phyloP scores from a whole-genome alignment of 2,888 invertebrate genomes.

The Onchidella celtica region DNA sequence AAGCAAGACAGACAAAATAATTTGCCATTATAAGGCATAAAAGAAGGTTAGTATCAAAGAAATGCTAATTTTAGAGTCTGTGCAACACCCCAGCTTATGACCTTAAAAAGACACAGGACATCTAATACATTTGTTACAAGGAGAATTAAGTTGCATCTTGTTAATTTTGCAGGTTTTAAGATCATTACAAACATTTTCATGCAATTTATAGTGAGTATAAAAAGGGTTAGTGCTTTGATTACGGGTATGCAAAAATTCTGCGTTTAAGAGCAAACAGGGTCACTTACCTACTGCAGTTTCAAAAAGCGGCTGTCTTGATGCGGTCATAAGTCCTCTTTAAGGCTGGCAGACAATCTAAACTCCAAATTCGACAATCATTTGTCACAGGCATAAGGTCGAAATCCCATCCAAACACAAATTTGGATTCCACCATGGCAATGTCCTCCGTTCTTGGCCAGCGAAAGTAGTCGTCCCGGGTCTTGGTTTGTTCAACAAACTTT shows the following conservation, averaged over 20 bases:
- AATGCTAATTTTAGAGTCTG: neutral
- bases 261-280: neutral
- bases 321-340: neutral
- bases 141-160: neutral
- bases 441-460: slow-evolving; percentile 19
- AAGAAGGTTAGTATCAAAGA: neutral
- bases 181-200: neutral
- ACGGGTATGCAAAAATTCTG: neutral
- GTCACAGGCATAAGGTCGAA: neutral
- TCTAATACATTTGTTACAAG: neutral
- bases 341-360: neutral
- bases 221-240: neutral
- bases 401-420: slow-evolving; percentile 8
- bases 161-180: neutral
- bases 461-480: neutral
- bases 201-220: neutral
- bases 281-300: neutral
- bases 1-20: neutral
- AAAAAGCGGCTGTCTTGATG: neutral
- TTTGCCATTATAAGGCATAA: neutral
- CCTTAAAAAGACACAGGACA: neutral
- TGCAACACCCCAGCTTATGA: neutral
- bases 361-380: slow-evolving; percentile 5
- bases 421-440: slow-evolving; percentile 5
- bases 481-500: slow-evolving; percentile 14